These are phyloP conservation scores for Syngnathoides biaculeatus DNA, from an alignment of 2,113 vertebrate species.

Conservation along the genomic window DNA sequence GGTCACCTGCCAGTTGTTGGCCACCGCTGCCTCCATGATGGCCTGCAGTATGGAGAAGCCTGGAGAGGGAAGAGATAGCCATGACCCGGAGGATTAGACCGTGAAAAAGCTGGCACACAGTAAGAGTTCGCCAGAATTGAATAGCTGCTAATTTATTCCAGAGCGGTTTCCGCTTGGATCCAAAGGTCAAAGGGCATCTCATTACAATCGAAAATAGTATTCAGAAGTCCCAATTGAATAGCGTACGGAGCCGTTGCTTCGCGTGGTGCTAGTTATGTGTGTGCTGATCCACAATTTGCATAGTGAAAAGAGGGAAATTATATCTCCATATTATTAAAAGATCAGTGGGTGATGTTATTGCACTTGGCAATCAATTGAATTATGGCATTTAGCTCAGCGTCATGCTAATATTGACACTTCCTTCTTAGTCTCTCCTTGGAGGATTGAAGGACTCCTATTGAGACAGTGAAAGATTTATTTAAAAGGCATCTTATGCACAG, in stretches of 20 bases:
- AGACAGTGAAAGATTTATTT: slow-evolving; percentile 64
- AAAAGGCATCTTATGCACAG: slow-evolving; percentile 46
- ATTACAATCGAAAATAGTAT: slow-evolving; percentile 57
- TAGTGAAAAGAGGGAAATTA: slow-evolving; percentile 43
- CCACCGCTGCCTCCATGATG: slow-evolving; percentile 97
- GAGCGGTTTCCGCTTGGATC: slow-evolving; percentile 37
- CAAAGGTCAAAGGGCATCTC: slow-evolving; percentile 53
- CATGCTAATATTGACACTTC: slow-evolving; percentile 55
- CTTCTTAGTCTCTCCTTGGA: slow-evolving; percentile 38
- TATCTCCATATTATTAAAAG: slow-evolving; percentile 57
- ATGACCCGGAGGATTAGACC: slow-evolving; percentile 30
- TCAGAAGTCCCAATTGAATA: slow-evolving; percentile 35
- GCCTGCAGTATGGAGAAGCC: slow-evolving; percentile 98
- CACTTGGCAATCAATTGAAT: slow-evolving; percentile 60
- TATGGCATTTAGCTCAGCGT: slow-evolving; percentile 53
- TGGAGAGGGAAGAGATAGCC: slow-evolving; percentile 46
- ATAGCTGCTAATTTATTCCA: slow-evolving; percentile 50
- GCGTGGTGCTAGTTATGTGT: slow-evolving; percentile 4
- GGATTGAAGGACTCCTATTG: slow-evolving; percentile 48
- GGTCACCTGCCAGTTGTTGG: slow-evolving; percentile 99
- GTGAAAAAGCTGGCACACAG: slow-evolving; percentile 5
- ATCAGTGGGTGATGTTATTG: slow-evolving; percentile 60
- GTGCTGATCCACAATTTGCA: slow-evolving; percentile 42
- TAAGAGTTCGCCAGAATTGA: slow-evolving; percentile 27
- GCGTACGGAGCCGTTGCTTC: slow-evolving; percentile 29